Percentiles rank a stretch among this genome's conserved stretches.
phyloP scores from a whole-genome alignment of 2,888 invertebrate species.

The Incurvaria masculella region DNA sequence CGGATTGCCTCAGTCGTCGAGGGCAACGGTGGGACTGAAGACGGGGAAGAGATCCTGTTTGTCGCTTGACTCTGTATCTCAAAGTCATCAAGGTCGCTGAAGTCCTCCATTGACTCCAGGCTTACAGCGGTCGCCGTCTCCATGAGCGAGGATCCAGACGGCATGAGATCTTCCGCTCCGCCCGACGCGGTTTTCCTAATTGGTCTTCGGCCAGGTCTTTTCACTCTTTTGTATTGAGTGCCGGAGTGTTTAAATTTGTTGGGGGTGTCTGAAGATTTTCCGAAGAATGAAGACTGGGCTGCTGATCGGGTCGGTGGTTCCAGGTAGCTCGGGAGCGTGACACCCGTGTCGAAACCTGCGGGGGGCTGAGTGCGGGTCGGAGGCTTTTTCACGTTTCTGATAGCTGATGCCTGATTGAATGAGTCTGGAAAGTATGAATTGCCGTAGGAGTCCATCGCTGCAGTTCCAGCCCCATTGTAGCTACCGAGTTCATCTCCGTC shows the following conservation, averaged over 20 bases:
- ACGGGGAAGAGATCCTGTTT: too few relatives aligned
- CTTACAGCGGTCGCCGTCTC: conserved; percentile 29
- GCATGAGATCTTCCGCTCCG: conserved; percentile 35
- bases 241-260: conserved; percentile 35
- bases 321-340: conserved; percentile 44
- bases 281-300: conserved; percentile 27
- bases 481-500: conserved; percentile 30
- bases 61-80: not conserved
- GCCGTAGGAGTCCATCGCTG: conserved; percentile 42
- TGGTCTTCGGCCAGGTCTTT: conserved; percentile 39
- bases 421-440: conserved; percentile 45
- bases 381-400: conserved; percentile 36
- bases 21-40: too few relatives aligned
- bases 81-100: conserved; percentile 18
- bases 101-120: conserved; percentile 35
- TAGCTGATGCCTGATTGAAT: conserved; percentile 40
- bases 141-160: conserved; percentile 41
- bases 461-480: conserved; percentile 21
- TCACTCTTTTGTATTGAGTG: conserved; percentile 33
- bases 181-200: conserved; percentile 44
- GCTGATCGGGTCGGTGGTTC: conserved; percentile 47
- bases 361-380: conserved; percentile 29
- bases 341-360: conserved; percentile 25
- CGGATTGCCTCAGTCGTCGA: not conserved
- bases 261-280: conserved; percentile 31